Conservation (phyloP, 1,140 invertebrate species). For the Cyclargus thomasi region DNA sequence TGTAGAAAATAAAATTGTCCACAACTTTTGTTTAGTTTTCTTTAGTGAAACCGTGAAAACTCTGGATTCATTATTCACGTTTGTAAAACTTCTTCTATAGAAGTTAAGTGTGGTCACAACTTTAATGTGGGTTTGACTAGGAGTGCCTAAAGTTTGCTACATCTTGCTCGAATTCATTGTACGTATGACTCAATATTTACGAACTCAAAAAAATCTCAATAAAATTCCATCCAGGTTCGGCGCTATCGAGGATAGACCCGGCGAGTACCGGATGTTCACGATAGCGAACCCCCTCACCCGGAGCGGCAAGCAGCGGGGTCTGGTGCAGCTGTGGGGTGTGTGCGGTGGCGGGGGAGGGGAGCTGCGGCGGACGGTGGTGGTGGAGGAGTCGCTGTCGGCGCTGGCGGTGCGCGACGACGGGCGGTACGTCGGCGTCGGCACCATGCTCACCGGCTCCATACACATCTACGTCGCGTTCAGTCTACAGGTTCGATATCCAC, state of each 20-base stretch:
- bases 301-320: slow-evolving; percentile 82
- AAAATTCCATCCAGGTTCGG: slow-evolving; percentile 78
- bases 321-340: slow-evolving; percentile 83
- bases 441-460: slow-evolving; percentile 93
- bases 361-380: slow-evolving; percentile 75
- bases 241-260: slow-evolving; percentile 79
- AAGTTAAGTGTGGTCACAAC: no score
- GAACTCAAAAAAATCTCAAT: background rate
- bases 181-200: no score
- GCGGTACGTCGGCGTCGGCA: slow-evolving; percentile 92
- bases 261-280: slow-evolving; percentile 84
- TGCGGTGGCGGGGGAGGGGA: slow-evolving; percentile 65
- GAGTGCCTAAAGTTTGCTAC: no score
- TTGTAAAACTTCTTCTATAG: no score
- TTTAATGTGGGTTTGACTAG: no score
- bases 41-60: no score
- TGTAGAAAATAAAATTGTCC: no score
- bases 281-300: slow-evolving; percentile 85
- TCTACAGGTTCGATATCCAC: slow-evolving; percentile 81
- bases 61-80: no score
- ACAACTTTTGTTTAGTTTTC: no score
- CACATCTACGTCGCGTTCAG: slow-evolving; percentile 94
- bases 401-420: slow-evolving; percentile 93
- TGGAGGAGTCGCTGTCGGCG: slow-evolving; percentile 87
- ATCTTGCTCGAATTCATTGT: no score